phyloP scores from a whole-genome alignment of 2,888 invertebrate genomes.

The Craniophora ligustri region DNA sequence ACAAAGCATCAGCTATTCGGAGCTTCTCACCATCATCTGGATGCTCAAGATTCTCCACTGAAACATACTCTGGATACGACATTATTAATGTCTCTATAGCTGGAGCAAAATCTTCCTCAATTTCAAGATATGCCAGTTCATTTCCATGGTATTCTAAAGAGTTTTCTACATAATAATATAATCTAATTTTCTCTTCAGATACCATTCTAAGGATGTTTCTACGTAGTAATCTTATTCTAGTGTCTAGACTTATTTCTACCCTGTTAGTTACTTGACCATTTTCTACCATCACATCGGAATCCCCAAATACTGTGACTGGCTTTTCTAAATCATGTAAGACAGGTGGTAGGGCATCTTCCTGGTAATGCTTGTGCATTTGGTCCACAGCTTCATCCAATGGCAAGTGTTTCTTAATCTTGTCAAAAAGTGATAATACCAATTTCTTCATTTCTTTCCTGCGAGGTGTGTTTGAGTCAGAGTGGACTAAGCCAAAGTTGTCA shows the following conservation, averaged over 20 bases:
- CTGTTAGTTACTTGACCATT: conserved; percentile 90
- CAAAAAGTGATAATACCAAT: conserved; percentile 87
- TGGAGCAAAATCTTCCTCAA: conserved; percentile 90
- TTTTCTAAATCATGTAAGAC: conserved; percentile 91
- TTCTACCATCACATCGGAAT: conserved; percentile 90
- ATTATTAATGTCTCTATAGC: conserved; percentile 92
- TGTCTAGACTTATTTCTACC: conserved; percentile 91
- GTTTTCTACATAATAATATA: conserved; percentile 96
- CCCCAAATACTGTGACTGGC: conserved; percentile 91
- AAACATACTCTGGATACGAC: conserved; percentile 93
- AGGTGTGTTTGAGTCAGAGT: conserved; percentile 85
- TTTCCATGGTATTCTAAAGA: conserved; percentile 95
- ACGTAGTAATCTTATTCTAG: conserved; percentile 89
- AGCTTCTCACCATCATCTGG: conserved; percentile 90
- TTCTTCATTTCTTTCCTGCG: conserved; percentile 84
- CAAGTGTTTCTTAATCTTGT: conserved; percentile 88
- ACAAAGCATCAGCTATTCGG: conserved; percentile 90
- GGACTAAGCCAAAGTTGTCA: conserved; percentile 92
- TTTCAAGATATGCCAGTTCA: conserved; percentile 91
- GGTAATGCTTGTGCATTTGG: conserved; percentile 94
- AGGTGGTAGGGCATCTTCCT: conserved; percentile 96
- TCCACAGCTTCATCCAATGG: conserved; percentile 95
- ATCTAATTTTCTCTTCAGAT: conserved; percentile 88
- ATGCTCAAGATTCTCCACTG: conserved; percentile 92
- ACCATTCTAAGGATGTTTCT: conserved; percentile 90